Evolutionary conservation across 2,113 vertebrate species (phyloP).

Genomic region (Calypte anna): DNA sequence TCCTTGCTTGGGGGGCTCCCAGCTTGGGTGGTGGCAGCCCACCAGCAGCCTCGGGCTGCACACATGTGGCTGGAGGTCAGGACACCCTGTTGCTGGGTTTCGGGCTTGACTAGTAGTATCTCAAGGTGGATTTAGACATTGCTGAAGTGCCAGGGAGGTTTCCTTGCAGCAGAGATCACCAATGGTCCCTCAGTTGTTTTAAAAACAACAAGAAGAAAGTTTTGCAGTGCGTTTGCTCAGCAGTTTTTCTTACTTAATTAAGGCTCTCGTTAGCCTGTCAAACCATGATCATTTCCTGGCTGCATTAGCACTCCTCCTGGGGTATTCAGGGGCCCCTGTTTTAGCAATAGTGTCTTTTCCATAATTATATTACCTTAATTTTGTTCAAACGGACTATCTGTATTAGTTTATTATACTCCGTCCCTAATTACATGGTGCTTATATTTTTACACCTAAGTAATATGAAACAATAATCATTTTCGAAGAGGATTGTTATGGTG

Average conservation of each 20-base stretch:
- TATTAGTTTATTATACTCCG: conserved; percentile 82
- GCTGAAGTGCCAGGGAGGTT: not conserved
- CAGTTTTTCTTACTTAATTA: conserved; percentile 90
- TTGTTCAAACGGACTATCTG: conserved; percentile 78
- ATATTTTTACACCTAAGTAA: conserved; percentile 84
- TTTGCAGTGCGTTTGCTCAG: conserved; percentile 69
- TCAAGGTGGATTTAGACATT: rapidly evolving
- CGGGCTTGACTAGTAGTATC: rapidly evolving
- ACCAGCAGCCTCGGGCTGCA: not conserved
- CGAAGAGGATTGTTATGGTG: conserved; percentile 78
- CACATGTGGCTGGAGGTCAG: rapidly evolving
- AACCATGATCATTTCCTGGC: conserved; percentile 75
- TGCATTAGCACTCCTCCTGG: conserved; percentile 81
- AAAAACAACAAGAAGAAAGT: conserved; percentile 57
- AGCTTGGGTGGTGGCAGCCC: not conserved
- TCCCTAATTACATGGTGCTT: conserved; percentile 84
- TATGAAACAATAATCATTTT: conserved; percentile 84
- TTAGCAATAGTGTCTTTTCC: conserved; percentile 80
- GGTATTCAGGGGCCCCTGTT: conserved; percentile 81
- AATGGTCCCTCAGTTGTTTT: not conserved
- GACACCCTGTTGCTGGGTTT: rapidly evolving
- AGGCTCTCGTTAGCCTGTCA: conserved; percentile 89
- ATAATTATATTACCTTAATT: conserved; percentile 86
- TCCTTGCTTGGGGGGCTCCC: rapidly evolving
- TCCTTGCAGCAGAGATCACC: not conserved